Evolutionary conservation across 2,113 vertebrate genomes (phyloP).

Genomic region (Phaethornis superciliosus): DNA sequence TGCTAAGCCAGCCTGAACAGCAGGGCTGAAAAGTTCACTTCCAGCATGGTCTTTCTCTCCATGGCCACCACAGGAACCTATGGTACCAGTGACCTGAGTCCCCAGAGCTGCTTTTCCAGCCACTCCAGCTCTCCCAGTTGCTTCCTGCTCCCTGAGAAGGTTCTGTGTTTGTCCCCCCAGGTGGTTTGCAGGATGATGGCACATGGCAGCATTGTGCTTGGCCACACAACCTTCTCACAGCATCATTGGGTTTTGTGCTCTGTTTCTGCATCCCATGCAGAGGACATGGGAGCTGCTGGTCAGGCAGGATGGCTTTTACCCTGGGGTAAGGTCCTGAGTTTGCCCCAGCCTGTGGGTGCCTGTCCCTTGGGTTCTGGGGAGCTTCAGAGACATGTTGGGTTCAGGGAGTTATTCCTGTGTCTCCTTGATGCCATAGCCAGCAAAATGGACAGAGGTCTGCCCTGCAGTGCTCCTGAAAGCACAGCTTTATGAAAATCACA

Average conservation of each 20-base stretch:
- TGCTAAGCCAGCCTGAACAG: not conserved
- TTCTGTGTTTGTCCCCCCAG: not conserved
- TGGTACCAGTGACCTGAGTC: not conserved
- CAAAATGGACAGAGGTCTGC: not conserved
- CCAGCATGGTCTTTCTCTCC: not conserved
- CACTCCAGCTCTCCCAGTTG: not conserved
- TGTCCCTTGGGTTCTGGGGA: not conserved
- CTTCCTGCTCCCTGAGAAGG: not conserved
- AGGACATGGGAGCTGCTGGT: not conserved
- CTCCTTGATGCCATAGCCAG: not conserved
- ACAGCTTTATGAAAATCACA: not conserved
- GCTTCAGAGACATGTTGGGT: not conserved
- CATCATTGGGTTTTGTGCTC: not conserved
- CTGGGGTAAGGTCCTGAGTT: not conserved
- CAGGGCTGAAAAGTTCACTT: not conserved
- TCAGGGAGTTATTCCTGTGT: not conserved
- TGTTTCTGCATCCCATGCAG: not conserved
- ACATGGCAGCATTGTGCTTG: fast-evolving
- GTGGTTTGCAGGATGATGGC: not conserved
- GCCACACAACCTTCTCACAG: not conserved
- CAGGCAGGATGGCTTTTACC: not conserved
- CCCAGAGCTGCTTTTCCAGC: not conserved
- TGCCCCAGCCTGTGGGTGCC: not conserved
- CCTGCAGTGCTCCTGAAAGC: not conserved
- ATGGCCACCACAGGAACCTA: not conserved